Conservation (phyloP, 2,888 invertebrate species). For the Tenthredo distinguenda region DNA sequence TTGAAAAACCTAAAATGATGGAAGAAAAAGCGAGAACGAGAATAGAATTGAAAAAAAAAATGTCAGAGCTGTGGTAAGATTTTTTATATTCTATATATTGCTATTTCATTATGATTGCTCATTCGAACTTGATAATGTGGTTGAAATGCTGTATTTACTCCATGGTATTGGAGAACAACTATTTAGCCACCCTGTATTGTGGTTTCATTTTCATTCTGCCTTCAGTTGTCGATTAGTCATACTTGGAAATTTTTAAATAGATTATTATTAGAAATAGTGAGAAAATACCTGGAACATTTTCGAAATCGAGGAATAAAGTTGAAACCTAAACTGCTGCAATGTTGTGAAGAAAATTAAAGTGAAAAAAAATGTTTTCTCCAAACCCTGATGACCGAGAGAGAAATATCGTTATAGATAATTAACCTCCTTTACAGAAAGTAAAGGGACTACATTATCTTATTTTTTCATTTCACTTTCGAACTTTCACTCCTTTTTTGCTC, state of each 20-base stretch:
- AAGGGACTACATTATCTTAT: background rate
- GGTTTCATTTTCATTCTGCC: background rate
- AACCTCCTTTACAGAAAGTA: background rate
- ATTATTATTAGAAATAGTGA: background rate
- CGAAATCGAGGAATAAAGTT: background rate
- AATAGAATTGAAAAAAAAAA: background rate
- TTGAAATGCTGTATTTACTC: background rate
- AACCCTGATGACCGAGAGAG: background rate
- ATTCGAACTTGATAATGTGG: background rate
- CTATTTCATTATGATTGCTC: background rate
- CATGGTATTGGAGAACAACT: background rate
- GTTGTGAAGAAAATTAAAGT: background rate
- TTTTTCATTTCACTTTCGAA: background rate
- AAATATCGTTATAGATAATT: background rate
- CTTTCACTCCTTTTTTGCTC: background rate
- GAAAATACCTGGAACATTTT: background rate
- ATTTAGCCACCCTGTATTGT: background rate
- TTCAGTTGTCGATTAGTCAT: slow-evolving; percentile 28
- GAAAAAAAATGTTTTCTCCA: background rate
- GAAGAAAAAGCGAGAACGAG: background rate
- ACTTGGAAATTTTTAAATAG: background rate
- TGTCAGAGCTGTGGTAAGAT: background rate
- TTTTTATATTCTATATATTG: background rate
- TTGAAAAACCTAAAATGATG: background rate
- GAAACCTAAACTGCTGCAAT: no score